These are phyloP conservation scores for Andrena chrysosceles DNA, from an alignment of 2,888 invertebrate species.

Conservation along the genomic window DNA sequence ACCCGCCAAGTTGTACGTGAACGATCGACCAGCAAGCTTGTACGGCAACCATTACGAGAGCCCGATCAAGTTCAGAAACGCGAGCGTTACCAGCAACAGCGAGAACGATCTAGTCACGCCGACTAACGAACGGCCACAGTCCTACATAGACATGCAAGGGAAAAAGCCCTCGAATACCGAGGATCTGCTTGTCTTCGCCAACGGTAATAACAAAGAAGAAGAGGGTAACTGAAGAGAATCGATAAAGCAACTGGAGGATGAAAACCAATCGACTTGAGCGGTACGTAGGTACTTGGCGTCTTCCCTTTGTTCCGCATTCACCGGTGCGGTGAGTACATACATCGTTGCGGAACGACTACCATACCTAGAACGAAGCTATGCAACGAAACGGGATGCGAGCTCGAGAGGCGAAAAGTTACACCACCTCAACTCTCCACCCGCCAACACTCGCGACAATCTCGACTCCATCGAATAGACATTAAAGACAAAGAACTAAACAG, in stretches of 20 bases:
- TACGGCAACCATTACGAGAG: slow-evolving; percentile 69
- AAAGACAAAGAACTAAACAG: background rate
- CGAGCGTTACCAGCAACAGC: slow-evolving; percentile 78
- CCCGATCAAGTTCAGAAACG: slow-evolving; percentile 79
- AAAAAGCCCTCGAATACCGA: slow-evolving; percentile 70
- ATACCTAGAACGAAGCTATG: background rate
- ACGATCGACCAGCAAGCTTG: slow-evolving; percentile 73
- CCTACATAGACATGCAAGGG: slow-evolving; percentile 83
- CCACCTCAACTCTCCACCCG: no score
- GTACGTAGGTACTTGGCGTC: no score
- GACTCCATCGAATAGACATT: background rate
- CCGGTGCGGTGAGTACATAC: no score
- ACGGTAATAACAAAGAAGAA: slow-evolving; percentile 33
- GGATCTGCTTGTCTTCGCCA: slow-evolving; percentile 72
- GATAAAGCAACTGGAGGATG: background rate
- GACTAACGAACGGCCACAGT: slow-evolving; percentile 76
- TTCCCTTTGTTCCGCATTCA: no score
- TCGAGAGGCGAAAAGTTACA: no score
- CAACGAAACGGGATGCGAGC: background rate
- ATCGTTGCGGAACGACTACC: no score
- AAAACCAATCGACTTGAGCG: background rate
- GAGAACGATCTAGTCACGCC: slow-evolving; percentile 79
- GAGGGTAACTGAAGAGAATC: slow-evolving; percentile 1
- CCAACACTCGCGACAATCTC: no score
- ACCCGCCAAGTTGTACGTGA: slow-evolving; percentile 75